Percentiles rank a stretch among this genome's conserved stretches.
Conservation (phyloP, 2,113 vertebrate species). For the Eleginops maclovinus region DNA sequence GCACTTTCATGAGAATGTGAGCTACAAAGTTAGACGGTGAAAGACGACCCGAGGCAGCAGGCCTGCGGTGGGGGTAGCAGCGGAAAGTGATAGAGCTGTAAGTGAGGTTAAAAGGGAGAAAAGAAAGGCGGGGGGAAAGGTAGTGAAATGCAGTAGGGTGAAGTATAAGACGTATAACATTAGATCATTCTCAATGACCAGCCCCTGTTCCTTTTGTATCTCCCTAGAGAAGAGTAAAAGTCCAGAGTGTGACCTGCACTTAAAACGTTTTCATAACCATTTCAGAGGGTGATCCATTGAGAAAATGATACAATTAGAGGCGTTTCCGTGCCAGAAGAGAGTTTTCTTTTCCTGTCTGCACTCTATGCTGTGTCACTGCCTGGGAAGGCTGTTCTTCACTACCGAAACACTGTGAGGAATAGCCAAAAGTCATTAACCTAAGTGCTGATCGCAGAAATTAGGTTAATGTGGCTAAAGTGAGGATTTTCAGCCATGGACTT, state of each 20-base stretch:
- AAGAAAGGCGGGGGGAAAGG: not conserved
- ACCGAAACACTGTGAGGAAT: slow-evolving; percentile 3
- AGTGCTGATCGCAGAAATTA: slow-evolving; percentile 19
- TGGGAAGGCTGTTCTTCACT: not conserved
- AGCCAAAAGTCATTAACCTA: slow-evolving; percentile 29
- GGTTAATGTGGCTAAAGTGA: slow-evolving; percentile 36
- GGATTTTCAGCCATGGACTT: slow-evolving; percentile 20
- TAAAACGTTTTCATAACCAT: slow-evolving; percentile 45
- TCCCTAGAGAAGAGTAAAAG: slow-evolving; percentile 19
- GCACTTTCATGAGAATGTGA: slow-evolving; percentile 16
- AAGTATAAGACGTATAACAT: slow-evolving; percentile 9
- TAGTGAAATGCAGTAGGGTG: slow-evolving; percentile 24
- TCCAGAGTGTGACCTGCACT: slow-evolving; percentile 38
- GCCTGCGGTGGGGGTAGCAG: not conserved
- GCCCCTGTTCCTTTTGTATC: slow-evolving; percentile 5
- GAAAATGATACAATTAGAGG: not conserved
- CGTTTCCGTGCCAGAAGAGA: slow-evolving; percentile 31
- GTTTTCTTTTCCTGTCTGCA: not conserved
- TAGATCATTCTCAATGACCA: slow-evolving; percentile 36
- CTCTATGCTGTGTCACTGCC: slow-evolving; percentile 7
- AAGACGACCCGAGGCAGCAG: slow-evolving; percentile 18
- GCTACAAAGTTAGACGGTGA: slow-evolving; percentile 18
- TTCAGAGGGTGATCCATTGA: slow-evolving; percentile 4
- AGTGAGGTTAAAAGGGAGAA: slow-evolving; percentile 21
- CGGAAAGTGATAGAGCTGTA: slow-evolving; percentile 18